Evolutionary conservation across 2,888 invertebrate species (phyloP).

Genomic region (Ganaspis brasiliensis): DNA sequence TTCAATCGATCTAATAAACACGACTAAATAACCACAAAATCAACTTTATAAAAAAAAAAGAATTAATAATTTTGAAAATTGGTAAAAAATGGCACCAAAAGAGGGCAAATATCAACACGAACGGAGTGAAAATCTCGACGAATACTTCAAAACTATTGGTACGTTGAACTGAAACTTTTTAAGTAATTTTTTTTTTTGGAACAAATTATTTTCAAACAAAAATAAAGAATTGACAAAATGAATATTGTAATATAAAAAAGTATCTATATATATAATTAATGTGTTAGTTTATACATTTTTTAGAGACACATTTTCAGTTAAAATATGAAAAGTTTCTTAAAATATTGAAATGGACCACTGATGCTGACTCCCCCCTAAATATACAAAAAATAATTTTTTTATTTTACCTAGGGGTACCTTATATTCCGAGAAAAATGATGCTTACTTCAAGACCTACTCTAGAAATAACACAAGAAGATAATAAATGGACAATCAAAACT

Average conservation of each 20-base stretch:
- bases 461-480: conserved; percentile 83
- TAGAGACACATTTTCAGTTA: no score
- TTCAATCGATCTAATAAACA: neutral
- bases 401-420: conserved; percentile 86
- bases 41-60: neutral
- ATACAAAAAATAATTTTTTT: no score
- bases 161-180: no score
- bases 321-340: no score
- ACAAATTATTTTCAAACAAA: no score
- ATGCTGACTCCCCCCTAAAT: no score
- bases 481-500: conserved; percentile 83
- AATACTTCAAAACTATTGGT: conserved; percentile 85
- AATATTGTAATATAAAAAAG: no score
- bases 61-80: neutral
- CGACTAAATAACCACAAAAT: neutral
- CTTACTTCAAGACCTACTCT: conserved; percentile 83
- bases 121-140: conserved; percentile 85
- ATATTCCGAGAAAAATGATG: conserved; percentile 86
- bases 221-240: no score
- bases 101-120: conserved; percentile 85
- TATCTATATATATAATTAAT: no score
- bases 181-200: no score
- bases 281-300: no score
- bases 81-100: conserved; percentile 82
- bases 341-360: no score